These are phyloP conservation scores for Meleagris gallopavo DNA, from an alignment of 2,113 vertebrate species.

Conservation along the genomic window DNA sequence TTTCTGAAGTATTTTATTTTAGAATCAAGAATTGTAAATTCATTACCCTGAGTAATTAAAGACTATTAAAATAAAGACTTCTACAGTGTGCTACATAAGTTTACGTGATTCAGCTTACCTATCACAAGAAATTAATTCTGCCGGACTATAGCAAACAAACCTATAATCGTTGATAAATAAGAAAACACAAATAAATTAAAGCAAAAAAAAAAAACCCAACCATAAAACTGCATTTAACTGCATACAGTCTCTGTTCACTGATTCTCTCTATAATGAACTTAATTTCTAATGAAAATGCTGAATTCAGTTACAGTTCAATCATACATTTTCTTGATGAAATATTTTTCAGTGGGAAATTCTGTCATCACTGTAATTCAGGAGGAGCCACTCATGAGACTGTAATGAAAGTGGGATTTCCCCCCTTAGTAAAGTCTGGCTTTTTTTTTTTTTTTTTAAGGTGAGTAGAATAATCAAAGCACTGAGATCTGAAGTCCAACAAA, in stretches of 20 bases:
- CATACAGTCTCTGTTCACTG: not conserved
- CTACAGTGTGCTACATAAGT: not conserved
- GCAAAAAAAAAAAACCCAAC: not conserved
- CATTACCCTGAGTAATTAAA: not conserved
- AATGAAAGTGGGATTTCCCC: not conserved
- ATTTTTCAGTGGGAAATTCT: not conserved
- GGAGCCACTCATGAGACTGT: not conserved
- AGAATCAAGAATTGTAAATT: not conserved
- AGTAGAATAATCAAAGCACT: not conserved
- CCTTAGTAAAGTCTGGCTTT: not conserved
- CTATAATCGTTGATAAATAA: not conserved
- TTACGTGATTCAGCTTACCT: not conserved
- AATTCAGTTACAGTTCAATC: not conserved
- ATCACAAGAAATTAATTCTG: not conserved
- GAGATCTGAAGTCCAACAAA: not conserved
- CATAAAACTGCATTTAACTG: not conserved
- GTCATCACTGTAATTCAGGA: not conserved
- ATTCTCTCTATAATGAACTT: not conserved
- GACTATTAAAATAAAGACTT: not conserved
- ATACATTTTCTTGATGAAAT: not conserved
- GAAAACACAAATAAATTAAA: not conserved
- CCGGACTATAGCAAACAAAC: not conserved
- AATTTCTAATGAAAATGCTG: not conserved
- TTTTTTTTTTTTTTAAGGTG: not conserved
- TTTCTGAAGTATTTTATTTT: conserved; percentile 8